Evolutionary conservation across 2,888 invertebrate species (phyloP).

Genomic region (Tachina fera): DNA sequence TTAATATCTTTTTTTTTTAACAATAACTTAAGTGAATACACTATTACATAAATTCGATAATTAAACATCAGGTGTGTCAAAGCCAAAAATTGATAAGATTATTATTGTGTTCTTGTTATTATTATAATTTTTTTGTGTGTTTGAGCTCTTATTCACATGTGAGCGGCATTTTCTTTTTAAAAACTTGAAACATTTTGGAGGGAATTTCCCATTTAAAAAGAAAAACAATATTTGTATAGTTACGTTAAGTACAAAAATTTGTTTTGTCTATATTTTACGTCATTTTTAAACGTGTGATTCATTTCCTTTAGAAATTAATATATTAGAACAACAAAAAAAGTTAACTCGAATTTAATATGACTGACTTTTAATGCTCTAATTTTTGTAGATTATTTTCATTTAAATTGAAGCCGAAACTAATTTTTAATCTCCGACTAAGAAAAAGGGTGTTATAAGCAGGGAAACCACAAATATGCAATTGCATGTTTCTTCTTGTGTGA

Average conservation of each 20-base stretch:
- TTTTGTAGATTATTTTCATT: no score
- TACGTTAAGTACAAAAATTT: neutral
- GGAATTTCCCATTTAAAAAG: conserved; percentile 65
- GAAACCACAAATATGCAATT: no score
- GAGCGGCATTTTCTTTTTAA: conserved; percentile 65
- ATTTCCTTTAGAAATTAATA: conserved; percentile 47
- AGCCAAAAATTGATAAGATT: conserved; percentile 64
- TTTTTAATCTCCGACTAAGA: no score
- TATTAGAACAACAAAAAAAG: conserved; percentile 20
- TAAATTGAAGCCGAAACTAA: no score
- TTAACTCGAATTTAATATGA: neutral
- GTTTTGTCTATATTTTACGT: conserved; percentile 9
- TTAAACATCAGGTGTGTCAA: conserved; percentile 66
- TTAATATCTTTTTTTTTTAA: conserved; percentile 38
- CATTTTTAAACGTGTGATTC: conserved; percentile 53
- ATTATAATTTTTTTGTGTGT: conserved; percentile 4
- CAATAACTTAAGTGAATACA: neutral
- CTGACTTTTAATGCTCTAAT: no score
- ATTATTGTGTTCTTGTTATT: conserved; percentile 21
- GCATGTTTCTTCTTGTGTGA: no score
- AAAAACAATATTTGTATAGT: neutral
- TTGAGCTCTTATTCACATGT: conserved; percentile 26
- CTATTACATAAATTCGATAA: conserved; percentile 32
- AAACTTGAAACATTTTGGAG: conserved; percentile 5
- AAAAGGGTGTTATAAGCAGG: no score